Conservation (phyloP, 2,797 vertebrate species). For the Sebastes baramenuke region DNA sequence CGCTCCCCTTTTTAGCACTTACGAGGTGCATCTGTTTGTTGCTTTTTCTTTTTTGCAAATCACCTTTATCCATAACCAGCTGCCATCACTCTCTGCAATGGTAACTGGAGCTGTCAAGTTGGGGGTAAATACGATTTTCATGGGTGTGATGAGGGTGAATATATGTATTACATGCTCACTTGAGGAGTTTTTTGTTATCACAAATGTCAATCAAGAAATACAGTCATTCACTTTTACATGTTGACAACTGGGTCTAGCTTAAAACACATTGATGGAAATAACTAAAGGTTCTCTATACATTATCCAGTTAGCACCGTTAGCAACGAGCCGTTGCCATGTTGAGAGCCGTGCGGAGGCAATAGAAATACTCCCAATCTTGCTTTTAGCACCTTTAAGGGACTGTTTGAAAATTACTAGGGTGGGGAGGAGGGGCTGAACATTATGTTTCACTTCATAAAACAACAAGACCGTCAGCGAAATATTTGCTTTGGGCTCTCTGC, state of each 20-base stretch:
- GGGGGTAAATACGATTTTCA: conserved; percentile 28
- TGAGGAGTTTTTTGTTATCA: conserved; percentile 2
- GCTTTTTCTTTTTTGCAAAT: conserved; percentile 39
- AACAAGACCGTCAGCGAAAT: not conserved
- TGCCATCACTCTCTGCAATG: conserved; percentile 35
- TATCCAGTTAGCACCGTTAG: too few species aligned
- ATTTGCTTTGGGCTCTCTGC: not conserved
- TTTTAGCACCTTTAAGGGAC: not conserved
- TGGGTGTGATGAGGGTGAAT: conserved; percentile 20
- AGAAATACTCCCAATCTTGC: too few species aligned
- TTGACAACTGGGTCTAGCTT: not conserved
- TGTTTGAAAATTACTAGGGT: not conserved
- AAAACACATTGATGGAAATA: not conserved
- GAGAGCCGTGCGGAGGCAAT: too few species aligned
- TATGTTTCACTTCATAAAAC: not conserved
- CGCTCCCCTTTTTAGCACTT: conserved; percentile 57
- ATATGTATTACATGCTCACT: not conserved
- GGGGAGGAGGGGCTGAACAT: not conserved
- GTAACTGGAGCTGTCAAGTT: conserved; percentile 32
- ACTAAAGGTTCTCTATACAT: not conserved
- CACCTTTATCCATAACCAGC: conserved; percentile 59
- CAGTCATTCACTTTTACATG: not conserved
- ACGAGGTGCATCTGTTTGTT: conserved; percentile 63
- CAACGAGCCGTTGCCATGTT: too few species aligned
- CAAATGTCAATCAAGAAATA: not conserved